A percentile compares a stretch with the other conserved stretches of the same genome.
Evolutionary conservation across 1,140 invertebrate genomes (phyloP).

Genomic region (Drosophila leontia): DNA sequence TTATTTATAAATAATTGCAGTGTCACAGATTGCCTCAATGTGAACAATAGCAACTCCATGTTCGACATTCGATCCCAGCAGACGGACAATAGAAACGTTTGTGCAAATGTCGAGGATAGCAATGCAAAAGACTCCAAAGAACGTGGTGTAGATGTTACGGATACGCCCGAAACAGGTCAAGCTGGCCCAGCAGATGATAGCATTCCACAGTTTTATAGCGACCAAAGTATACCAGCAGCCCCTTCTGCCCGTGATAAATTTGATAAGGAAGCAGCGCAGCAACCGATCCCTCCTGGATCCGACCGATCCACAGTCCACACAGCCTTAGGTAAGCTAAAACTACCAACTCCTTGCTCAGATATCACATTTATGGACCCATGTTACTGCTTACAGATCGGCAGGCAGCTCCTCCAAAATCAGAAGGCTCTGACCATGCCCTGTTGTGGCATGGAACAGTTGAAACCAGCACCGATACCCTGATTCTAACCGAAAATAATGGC

Average conservation of each 20-base stretch:
- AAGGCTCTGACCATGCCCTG: constrained; percentile 51
- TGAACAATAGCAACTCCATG: constrained; percentile 68
- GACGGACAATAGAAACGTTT: constrained; percentile 35
- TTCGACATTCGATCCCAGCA: constrained; percentile 64
- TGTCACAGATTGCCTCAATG: constrained; percentile 64
- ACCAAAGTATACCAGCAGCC: constrained; percentile 48
- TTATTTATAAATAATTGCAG: constrained; percentile 11
- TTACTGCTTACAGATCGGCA: constrained; percentile 31
- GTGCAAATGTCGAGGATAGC: constrained; percentile 15
- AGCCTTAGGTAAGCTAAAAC: constrained; percentile 10
- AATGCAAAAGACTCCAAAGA: constrained; percentile 37
- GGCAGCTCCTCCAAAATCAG: constrained; percentile 32
- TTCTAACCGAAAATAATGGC: constrained; percentile 40
- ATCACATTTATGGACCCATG: neutral
- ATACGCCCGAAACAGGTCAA: constrained; percentile 11
- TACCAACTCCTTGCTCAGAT: neutral
- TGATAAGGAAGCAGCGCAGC: constrained; percentile 33
- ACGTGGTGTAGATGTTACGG: constrained; percentile 24
- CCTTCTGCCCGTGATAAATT: constrained; percentile 53
- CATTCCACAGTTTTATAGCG: constrained; percentile 47
- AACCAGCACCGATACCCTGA: constrained; percentile 86
- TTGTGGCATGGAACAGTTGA: constrained; percentile 77
- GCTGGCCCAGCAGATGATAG: constrained; percentile 6
- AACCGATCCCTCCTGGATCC: constrained; percentile 3
- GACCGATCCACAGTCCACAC: neutral